These are phyloP conservation scores for Anser brachyrhynchus DNA, from an alignment of 2,113 vertebrate species.

Conservation along the genomic window DNA sequence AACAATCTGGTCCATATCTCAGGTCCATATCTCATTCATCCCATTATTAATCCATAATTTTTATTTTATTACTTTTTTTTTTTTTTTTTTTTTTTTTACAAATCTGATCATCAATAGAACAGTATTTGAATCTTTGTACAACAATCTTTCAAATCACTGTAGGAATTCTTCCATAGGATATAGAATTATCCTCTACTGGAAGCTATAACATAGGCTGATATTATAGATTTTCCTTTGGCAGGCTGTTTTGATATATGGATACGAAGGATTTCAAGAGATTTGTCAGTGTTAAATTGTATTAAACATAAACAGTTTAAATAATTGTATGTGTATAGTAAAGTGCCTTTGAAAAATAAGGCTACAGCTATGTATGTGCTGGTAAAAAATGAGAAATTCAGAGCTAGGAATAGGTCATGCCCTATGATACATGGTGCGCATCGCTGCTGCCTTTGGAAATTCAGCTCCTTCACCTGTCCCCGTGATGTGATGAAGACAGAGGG, in stretches of 20 bases:
- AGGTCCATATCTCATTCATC: background rate
- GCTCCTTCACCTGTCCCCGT: constrained; percentile 59
- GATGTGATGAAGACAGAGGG: constrained; percentile 20
- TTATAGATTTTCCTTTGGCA: background rate
- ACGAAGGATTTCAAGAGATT: constrained; percentile 13
- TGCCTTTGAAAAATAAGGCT: constrained; percentile 45
- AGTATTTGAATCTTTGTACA: background rate
- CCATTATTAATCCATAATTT: background rate
- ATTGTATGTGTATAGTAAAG: background rate
- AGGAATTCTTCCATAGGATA: background rate
- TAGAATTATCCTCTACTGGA: background rate
- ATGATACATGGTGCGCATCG: constrained; percentile 39
- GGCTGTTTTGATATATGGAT: background rate
- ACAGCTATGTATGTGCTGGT: background rate
- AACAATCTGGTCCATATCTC: background rate
- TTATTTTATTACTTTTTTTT: background rate
- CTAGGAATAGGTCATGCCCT: constrained; percentile 42
- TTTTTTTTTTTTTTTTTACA: background rate
- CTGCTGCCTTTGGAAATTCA: constrained; percentile 62
- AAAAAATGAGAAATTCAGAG: constrained; percentile 61
- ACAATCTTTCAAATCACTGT: background rate
- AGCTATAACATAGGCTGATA: background rate
- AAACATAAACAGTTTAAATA: constrained; percentile 14
- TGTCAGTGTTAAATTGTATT: constrained; percentile 10
- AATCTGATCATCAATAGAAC: background rate